A percentile compares a stretch with the other conserved stretches of the same genome.
phyloP scores from a whole-genome alignment of 1,140 invertebrate genomes.

The Pseudachorutes palmiensis region DNA sequence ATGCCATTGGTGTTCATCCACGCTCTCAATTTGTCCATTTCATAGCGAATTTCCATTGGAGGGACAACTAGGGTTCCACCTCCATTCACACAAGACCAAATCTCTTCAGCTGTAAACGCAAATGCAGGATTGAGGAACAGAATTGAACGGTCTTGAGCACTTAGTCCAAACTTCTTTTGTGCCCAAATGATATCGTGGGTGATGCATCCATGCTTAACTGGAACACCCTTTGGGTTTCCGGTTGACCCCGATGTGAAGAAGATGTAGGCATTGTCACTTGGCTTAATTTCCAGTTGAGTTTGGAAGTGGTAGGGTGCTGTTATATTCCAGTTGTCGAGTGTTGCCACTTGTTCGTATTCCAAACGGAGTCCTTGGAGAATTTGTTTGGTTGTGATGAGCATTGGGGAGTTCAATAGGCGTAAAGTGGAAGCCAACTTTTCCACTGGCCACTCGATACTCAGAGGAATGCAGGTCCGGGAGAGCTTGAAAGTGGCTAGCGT shows the following conservation, averaged over 20 bases:
- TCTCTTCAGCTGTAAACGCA: neutral
- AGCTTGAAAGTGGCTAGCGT: neutral
- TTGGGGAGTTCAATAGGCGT: neutral
- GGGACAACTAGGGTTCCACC: slow-evolving; percentile 1
- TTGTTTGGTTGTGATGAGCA: neutral
- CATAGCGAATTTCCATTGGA: neutral
- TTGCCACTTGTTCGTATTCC: neutral
- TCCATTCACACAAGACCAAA: neutral
- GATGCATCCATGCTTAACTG: neutral
- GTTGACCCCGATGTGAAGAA: slow-evolving; percentile 11
- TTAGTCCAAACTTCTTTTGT: neutral
- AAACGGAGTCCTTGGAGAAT: neutral
- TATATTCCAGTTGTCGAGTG: neutral
- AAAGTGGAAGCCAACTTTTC: neutral
- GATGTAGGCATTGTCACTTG: neutral
- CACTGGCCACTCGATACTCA: slow-evolving; percentile 1
- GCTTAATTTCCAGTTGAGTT: neutral
- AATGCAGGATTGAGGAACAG: slow-evolving; percentile 1
- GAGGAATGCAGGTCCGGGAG: neutral
- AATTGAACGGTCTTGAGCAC: neutral
- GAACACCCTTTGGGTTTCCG: neutral
- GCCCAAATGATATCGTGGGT: neutral
- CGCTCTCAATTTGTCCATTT: neutral
- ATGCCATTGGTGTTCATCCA: neutral
- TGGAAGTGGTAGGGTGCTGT: neutral